These are phyloP conservation scores for Pristionchus mayeri DNA, from an alignment of 2,888 invertebrate species.

Conservation along the genomic window DNA sequence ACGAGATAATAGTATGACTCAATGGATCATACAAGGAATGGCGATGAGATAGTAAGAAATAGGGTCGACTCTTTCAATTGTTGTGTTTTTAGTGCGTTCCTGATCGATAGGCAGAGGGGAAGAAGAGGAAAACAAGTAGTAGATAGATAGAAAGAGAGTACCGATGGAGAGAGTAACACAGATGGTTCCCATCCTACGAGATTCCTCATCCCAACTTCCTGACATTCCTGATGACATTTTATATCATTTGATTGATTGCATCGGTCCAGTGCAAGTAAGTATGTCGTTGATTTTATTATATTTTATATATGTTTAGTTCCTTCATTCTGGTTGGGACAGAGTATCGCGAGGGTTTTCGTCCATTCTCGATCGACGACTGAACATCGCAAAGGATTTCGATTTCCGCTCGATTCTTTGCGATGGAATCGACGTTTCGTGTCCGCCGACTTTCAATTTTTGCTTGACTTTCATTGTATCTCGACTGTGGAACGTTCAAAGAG, in stretches of 20 bases:
- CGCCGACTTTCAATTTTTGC: not conserved
- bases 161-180: slow-evolving; percentile 18
- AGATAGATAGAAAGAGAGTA: not conserved
- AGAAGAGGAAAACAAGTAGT: slow-evolving; percentile 45
- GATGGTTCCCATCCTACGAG: slow-evolving; percentile 23
- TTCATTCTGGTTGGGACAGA: slow-evolving; percentile 19
- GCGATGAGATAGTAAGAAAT: not conserved
- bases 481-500: not conserved
- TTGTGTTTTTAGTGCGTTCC: slow-evolving; percentile 47
- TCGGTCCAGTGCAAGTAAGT: slow-evolving; percentile 29
- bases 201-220: not conserved
- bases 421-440: not conserved
- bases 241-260: not conserved
- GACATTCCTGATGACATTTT: slow-evolving; percentile 35
- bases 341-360: slow-evolving; percentile 41
- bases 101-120: slow-evolving; percentile 23
- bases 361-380: not conserved
- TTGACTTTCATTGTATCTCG: not conserved
- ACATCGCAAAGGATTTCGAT: not conserved
- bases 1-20: not conserved
- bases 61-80: not conserved
- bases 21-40: not conserved
- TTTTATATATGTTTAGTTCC: not conserved
- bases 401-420: not conserved
- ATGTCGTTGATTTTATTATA: not conserved